These are phyloP conservation scores for Cabera pusaria DNA, from an alignment of 2,888 invertebrate species.

Conservation along the genomic window DNA sequence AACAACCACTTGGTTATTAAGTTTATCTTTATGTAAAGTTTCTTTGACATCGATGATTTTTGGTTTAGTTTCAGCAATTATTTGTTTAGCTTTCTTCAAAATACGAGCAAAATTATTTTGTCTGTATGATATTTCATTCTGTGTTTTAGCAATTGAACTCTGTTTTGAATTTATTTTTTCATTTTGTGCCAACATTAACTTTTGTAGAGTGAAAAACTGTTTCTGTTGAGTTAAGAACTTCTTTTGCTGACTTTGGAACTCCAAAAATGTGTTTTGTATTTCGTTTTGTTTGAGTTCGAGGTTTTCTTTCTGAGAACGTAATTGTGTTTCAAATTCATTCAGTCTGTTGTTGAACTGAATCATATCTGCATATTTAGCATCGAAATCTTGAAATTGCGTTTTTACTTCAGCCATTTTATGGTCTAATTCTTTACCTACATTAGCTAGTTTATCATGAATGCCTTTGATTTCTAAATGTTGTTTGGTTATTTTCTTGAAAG, in stretches of 20 bases:
- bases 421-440: constrained; percentile 51
- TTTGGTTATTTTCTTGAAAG: constrained; percentile 69
- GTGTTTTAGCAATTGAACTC: constrained; percentile 62
- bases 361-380: constrained; percentile 54
- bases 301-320: constrained; percentile 47
- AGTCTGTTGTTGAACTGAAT: constrained; percentile 52
- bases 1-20: constrained; percentile 1
- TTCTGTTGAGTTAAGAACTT: constrained; percentile 66
- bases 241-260: constrained; percentile 68
- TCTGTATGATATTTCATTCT: constrained; percentile 66
- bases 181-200: constrained; percentile 65
- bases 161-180: constrained; percentile 69
- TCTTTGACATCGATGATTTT: constrained; percentile 16
- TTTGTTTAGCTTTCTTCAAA: constrained; percentile 64
- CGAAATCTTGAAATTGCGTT: constrained; percentile 59
- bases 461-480: constrained; percentile 65
- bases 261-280: constrained; percentile 52
- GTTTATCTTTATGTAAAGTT: constrained; percentile 4
- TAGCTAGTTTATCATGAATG: constrained; percentile 52
- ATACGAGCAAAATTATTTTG: constrained; percentile 68
- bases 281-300: constrained; percentile 53
- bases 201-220: constrained; percentile 69
- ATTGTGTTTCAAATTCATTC: constrained; percentile 45
- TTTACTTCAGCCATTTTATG: constrained; percentile 45
- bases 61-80: constrained; percentile 45